Percentiles rank a stretch among this genome's conserved stretches.
Conservation (phyloP, 2,113 vertebrate species). For the Anhinga anhinga region DNA sequence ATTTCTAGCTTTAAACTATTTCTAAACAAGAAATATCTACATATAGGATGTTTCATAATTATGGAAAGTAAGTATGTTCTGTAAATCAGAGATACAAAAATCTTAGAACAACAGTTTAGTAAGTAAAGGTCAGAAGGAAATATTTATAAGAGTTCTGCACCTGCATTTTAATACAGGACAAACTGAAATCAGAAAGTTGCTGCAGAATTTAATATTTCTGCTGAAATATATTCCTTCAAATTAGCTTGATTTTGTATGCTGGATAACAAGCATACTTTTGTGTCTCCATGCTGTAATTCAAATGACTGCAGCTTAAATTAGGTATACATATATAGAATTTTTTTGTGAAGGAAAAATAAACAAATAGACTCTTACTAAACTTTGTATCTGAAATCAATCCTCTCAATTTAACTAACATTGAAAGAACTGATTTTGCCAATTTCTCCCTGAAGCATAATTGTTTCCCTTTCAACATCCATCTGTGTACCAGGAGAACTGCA, state of each 20-base stretch:
- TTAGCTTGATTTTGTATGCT: background rate
- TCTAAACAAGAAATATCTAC: background rate
- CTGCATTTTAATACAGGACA: background rate
- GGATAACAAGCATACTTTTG: background rate
- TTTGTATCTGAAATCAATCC: constrained; percentile 44
- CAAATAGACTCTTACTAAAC: background rate
- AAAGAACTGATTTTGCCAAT: constrained; percentile 39
- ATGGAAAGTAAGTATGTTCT: background rate
- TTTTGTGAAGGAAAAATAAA: background rate
- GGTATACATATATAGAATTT: background rate
- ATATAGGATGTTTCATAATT: background rate
- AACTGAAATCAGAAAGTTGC: background rate
- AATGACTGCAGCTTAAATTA: background rate
- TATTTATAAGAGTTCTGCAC: background rate
- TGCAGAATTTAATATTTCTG: background rate
- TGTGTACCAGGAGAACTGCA: background rate
- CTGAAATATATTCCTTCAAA: background rate
- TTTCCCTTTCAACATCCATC: background rate
- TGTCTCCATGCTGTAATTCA: background rate
- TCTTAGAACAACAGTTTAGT: background rate
- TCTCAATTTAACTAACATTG: constrained; percentile 33
- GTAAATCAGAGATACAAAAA: background rate
- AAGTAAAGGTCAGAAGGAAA: background rate
- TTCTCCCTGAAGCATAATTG: background rate
- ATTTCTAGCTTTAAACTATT: background rate